Conservation (phyloP, 2,113 vertebrate species). For the Colaptes auratus region DNA sequence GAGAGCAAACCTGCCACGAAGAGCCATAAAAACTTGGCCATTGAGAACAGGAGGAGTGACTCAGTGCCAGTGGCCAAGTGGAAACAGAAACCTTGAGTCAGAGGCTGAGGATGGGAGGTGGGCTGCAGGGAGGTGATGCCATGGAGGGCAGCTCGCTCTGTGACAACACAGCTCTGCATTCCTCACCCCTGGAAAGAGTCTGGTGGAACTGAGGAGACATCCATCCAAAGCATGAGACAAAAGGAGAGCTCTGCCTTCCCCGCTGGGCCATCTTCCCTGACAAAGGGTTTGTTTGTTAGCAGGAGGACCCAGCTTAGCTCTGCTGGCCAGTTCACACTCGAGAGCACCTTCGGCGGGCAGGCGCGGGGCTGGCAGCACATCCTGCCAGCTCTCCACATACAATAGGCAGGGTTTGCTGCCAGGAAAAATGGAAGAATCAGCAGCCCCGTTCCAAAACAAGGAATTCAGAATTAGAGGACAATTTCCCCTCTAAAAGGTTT, state of each 20-base stretch:
- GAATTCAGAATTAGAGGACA: background rate
- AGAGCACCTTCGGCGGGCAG: background rate
- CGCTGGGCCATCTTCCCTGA: background rate
- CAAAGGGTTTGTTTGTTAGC: background rate
- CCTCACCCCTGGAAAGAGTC: background rate
- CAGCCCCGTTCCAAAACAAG: slow-evolving; percentile 47
- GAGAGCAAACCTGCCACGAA: background rate
- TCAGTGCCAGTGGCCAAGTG: background rate
- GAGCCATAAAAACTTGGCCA: background rate
- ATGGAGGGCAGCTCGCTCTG: background rate
- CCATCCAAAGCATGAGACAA: background rate
- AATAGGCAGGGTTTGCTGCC: slow-evolving; percentile 53
- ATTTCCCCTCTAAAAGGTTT: background rate
- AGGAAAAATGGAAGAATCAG: slow-evolving; percentile 47
- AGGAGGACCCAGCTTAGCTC: background rate
- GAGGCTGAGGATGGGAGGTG: accelerated
- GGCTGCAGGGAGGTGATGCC: slow-evolving; percentile 4
- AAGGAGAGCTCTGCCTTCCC: background rate
- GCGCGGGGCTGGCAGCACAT: slow-evolving; percentile 4
- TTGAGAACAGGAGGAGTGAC: background rate
- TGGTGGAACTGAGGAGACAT: background rate
- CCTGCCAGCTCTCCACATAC: slow-evolving; percentile 47
- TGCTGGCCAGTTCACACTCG: background rate
- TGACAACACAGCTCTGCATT: background rate
- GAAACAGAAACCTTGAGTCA: slow-evolving; percentile 24